phyloP scores from a whole-genome alignment of 1,140 invertebrate genomes.

The Caenorhabditis latens region DNA sequence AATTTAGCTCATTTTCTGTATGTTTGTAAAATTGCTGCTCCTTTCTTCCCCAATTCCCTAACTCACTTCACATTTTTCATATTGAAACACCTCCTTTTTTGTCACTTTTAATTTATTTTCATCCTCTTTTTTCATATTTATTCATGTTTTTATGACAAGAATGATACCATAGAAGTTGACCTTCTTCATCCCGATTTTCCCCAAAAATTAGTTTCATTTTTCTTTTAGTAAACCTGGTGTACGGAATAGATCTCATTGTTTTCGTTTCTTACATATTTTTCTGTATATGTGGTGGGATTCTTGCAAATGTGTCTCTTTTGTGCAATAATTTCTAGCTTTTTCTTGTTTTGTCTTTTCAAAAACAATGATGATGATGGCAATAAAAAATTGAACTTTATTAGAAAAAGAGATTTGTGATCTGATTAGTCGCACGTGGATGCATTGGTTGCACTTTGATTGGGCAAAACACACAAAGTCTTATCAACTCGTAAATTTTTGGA shows the following conservation, averaged over 20 bases:
- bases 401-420: too few relatives aligned
- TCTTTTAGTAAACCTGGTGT: slow-evolving; percentile 38
- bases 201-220: not conserved
- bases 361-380: slow-evolving; percentile 28
- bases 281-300: slow-evolving; percentile 51
- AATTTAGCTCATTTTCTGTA: slow-evolving; percentile 12
- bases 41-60: slow-evolving; percentile 13
- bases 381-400: slow-evolving; percentile 34
- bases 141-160: slow-evolving; percentile 54
- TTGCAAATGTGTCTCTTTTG: not conserved
- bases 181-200: not conserved
- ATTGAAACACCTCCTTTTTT: slow-evolving; percentile 10
- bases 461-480: slow-evolving; percentile 13
- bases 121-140: slow-evolving; percentile 16
- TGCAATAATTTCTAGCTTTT: slow-evolving; percentile 53
- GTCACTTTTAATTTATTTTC: not conserved
- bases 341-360: not conserved
- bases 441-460: slow-evolving; percentile 1
- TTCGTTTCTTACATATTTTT: not conserved
- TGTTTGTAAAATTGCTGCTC: not conserved
- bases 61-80: slow-evolving; percentile 43
- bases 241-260: slow-evolving; percentile 13
- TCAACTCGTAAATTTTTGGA: slow-evolving; percentile 20
- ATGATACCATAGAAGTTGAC: not conserved
- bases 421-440: not conserved